Conservation (phyloP, 2,113 vertebrate genomes). For the Solenodon paradoxus region DNA sequence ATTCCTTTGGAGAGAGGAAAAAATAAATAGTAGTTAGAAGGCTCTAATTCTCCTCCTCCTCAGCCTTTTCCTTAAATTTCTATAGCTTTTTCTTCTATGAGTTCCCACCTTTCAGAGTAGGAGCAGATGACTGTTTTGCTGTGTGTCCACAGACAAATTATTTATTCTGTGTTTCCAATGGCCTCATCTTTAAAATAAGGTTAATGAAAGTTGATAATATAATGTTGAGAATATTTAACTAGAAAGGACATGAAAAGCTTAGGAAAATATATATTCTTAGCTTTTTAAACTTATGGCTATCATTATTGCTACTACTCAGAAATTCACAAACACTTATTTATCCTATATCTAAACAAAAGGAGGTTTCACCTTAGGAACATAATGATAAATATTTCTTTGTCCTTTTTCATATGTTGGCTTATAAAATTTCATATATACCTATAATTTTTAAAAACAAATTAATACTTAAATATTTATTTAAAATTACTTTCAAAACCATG, state of each 20-base stretch:
- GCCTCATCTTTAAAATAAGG: neutral
- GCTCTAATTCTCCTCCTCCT: neutral
- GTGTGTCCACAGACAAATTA: neutral
- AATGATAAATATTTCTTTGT: neutral
- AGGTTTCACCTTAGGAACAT: neutral
- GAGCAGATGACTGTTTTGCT: neutral
- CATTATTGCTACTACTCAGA: neutral
- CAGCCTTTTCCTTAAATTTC: neutral
- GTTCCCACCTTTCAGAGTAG: neutral
- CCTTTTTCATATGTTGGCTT: neutral
- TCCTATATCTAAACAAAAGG: neutral
- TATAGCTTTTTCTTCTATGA: neutral
- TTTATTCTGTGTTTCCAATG: neutral
- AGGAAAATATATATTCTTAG: neutral
- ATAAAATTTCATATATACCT: neutral
- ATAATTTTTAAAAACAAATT: neutral
- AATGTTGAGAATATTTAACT: neutral
- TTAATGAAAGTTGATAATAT: neutral
- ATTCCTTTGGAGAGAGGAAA: neutral
- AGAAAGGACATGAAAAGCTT: neutral
- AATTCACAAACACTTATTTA: neutral
- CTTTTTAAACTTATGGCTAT: neutral
- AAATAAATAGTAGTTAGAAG: neutral
- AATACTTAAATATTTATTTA: slow-evolving; percentile 6
- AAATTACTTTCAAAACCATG: neutral